Evolutionary conservation across 2,113 vertebrate species (phyloP).

Genomic region (Prionailurus viverrinus): DNA sequence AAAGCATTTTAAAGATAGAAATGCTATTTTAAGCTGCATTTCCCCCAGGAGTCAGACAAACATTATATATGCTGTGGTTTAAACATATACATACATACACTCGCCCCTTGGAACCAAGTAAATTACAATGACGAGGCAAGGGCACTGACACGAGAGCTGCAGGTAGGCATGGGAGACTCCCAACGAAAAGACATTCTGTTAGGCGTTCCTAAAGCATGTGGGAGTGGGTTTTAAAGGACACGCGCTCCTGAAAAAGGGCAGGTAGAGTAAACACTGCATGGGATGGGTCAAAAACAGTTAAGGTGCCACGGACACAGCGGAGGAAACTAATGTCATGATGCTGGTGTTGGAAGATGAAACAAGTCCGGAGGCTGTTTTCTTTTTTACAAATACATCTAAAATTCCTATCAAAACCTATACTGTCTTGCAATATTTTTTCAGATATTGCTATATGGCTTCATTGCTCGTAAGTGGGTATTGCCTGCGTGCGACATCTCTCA

Average conservation of each 20-base stretch:
- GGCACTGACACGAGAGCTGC: not conserved
- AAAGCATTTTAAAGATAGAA: conserved; percentile 42
- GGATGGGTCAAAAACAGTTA: not conserved
- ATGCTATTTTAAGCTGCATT: conserved; percentile 40
- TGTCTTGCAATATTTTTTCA: conserved; percentile 9
- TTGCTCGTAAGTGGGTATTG: conserved; percentile 23
- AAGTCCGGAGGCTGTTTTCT: not conserved
- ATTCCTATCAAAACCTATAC: not conserved
- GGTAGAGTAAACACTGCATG: not conserved
- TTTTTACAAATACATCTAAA: conserved; percentile 29
- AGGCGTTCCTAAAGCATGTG: not conserved
- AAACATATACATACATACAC: not conserved
- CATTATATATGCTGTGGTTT: not conserved
- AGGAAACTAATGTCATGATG: not conserved
- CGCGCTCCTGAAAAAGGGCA: not conserved
- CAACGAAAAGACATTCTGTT: not conserved
- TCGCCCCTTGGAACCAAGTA: not conserved
- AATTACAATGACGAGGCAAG: conserved; percentile 19
- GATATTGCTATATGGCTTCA: not conserved
- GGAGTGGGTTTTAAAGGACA: not conserved
- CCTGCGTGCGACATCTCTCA: not conserved
- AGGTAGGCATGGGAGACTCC: not conserved
- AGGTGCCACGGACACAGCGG: not conserved
- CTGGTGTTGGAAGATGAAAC: not conserved
- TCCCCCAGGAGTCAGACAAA: conserved; percentile 1